A percentile compares a stretch with the other conserved stretches of the same genome.
Conservation (phyloP, 2,888 invertebrate species). For the Hirtodrosophila trivittata region DNA sequence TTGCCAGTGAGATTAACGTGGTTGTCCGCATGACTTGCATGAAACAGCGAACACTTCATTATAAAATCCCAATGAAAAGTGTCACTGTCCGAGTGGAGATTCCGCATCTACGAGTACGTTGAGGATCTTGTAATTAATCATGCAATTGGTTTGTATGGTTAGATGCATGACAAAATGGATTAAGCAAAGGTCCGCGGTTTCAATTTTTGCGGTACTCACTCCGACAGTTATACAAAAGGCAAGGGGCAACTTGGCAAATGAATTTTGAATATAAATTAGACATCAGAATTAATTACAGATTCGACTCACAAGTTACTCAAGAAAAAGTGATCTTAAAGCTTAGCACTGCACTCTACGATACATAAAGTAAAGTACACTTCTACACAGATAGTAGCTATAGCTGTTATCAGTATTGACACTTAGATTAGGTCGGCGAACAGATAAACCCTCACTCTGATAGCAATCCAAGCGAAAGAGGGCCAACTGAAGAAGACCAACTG, state of each 20-base stretch:
- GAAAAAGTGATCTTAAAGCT: no score
- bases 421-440: background rate
- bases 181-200: constrained; percentile 50
- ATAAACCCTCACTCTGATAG: background rate
- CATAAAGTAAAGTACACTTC: no score
- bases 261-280: constrained; percentile 15
- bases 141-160: constrained; percentile 52
- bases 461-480: no score
- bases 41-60: constrained; percentile 37
- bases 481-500: no score
- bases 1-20: constrained; percentile 56
- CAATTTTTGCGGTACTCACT: constrained; percentile 45
- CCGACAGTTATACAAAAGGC: constrained; percentile 1
- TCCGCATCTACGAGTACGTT: no score
- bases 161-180: constrained; percentile 67
- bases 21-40: constrained; percentile 63
- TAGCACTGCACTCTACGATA: no score
- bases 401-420: no score
- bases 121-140: constrained; percentile 71
- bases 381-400: no score
- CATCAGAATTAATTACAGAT: background rate
- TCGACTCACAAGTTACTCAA: no score
- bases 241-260: constrained; percentile 14
- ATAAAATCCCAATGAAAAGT: constrained; percentile 22
- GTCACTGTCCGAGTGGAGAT: constrained; percentile 35